phyloP scores from a whole-genome alignment of 1,140 invertebrate genomes.

The Battus philenor region DNA sequence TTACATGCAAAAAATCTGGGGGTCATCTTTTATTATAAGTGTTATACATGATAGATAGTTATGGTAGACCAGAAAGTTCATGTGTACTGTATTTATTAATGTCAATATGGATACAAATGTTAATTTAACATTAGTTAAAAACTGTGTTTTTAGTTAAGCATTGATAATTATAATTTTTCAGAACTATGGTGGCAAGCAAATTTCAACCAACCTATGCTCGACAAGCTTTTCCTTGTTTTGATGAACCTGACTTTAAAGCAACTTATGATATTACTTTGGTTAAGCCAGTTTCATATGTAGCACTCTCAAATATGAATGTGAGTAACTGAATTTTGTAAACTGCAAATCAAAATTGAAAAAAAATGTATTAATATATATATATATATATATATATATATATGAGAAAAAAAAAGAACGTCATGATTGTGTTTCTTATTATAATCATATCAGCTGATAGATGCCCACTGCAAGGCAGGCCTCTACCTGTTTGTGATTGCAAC shows the following conservation, averaged over 20 bases:
- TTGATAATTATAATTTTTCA: conserved; percentile 74
- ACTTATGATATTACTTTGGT: conserved; percentile 88
- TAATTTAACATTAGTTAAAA: too few relatives aligned
- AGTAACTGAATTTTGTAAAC: conserved; percentile 39
- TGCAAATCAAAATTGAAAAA: too few relatives aligned
- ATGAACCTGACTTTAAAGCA: conserved; percentile 96
- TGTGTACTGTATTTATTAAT: background rate
- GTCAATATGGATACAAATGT: too few relatives aligned
- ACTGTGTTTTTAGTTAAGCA: background rate
- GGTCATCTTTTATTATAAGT: background rate
- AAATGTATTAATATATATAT: too few relatives aligned
- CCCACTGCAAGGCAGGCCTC: too few relatives aligned
- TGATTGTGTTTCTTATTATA: too few relatives aligned
- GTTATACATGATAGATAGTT: background rate
- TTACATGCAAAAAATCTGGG: too few relatives aligned
- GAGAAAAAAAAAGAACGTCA: too few relatives aligned
- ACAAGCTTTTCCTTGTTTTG: conserved; percentile 95
- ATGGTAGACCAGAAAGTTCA: background rate
- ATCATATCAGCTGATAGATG: too few relatives aligned
- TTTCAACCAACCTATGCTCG: conserved; percentile 96
- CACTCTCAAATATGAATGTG: conserved; percentile 89
- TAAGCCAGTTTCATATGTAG: conserved; percentile 82
- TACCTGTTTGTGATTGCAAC: too few relatives aligned
- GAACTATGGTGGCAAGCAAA: conserved; percentile 91
- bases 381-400: too few relatives aligned